Conservation (phyloP, 1,140 invertebrate genomes). For the Penaeus vannamei region DNA sequence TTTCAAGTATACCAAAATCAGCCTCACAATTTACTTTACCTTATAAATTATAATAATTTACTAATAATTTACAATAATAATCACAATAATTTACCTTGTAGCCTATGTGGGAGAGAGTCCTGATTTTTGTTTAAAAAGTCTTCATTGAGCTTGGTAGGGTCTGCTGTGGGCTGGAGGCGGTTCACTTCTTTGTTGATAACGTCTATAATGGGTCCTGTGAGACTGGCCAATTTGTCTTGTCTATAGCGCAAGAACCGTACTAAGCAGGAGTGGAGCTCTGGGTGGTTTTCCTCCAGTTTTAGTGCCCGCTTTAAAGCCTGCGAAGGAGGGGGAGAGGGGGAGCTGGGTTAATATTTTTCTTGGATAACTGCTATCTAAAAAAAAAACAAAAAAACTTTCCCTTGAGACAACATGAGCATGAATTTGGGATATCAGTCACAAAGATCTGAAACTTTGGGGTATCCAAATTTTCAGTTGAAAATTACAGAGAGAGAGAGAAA, state of each 20-base stretch:
- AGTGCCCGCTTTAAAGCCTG: constrained; percentile 90
- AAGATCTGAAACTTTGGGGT: too few species aligned
- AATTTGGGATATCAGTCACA: too few species aligned
- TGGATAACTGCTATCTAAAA: too few species aligned
- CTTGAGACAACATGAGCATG: too few species aligned
- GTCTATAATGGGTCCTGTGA: constrained; percentile 74
- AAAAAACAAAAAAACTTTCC: too few species aligned
- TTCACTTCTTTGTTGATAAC: constrained; percentile 84
- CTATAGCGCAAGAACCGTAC: constrained; percentile 79
- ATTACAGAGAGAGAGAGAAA: too few species aligned
- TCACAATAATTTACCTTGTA: constrained; percentile 76
- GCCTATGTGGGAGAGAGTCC: constrained; percentile 79
- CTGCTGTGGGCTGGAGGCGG: constrained; percentile 78
- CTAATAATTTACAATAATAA: neutral
- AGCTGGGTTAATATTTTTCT: constrained; percentile 32
- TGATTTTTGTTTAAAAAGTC: constrained; percentile 79
- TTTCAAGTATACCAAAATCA: too few species aligned
- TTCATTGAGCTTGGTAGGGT: constrained; percentile 79
- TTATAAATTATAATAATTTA: too few species aligned
- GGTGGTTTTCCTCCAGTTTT: constrained; percentile 81
- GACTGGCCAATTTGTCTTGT: constrained; percentile 70
- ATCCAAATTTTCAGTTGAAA: too few species aligned
- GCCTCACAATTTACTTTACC: too few species aligned
- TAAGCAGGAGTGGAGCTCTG: constrained; percentile 87
- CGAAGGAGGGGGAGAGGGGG: neutral